Evolutionary conservation across 2,888 invertebrate genomes (phyloP).

Genomic region (Hanleya hanleyi): DNA sequence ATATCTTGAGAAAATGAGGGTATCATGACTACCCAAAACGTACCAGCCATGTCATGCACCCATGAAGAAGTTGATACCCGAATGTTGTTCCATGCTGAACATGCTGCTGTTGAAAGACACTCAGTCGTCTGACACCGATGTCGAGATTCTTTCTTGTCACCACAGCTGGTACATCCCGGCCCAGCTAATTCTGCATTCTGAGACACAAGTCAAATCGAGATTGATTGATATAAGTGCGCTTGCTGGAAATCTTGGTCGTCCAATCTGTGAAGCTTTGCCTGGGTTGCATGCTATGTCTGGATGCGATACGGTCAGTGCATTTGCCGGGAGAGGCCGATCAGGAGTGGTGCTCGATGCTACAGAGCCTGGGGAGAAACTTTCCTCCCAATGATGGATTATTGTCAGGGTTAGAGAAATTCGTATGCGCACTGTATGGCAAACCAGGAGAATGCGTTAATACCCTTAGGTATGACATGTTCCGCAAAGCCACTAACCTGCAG

Average conservation of each 20-base stretch:
- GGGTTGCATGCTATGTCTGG: constrained; percentile 16
- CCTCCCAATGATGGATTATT: neutral
- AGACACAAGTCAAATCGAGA: too few relatives aligned
- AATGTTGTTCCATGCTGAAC: constrained; percentile 15
- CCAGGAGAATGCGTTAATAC: neutral
- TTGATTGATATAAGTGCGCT: neutral
- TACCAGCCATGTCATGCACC: neutral
- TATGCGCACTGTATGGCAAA: constrained; percentile 5
- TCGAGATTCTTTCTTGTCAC: too few relatives aligned
- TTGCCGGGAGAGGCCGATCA: neutral
- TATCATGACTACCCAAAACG: neutral
- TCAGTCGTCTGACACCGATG: too few relatives aligned
- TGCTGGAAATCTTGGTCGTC: neutral
- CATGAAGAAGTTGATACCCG: constrained; percentile 22
- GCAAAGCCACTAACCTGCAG: neutral
- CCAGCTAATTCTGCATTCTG: too few relatives aligned
- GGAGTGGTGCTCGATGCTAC: neutral
- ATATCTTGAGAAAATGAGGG: too few relatives aligned
- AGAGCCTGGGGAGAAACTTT: neutral
- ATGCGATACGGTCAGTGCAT: constrained; percentile 14
- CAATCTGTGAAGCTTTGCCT: neutral
- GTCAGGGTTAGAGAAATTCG: neutral
- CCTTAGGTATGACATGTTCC: constrained; percentile 6
- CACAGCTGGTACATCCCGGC: too few relatives aligned
- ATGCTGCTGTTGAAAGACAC: constrained; percentile 7